phyloP scores from a whole-genome alignment of 2,888 invertebrate species.

The Tethea ocularis region DNA sequence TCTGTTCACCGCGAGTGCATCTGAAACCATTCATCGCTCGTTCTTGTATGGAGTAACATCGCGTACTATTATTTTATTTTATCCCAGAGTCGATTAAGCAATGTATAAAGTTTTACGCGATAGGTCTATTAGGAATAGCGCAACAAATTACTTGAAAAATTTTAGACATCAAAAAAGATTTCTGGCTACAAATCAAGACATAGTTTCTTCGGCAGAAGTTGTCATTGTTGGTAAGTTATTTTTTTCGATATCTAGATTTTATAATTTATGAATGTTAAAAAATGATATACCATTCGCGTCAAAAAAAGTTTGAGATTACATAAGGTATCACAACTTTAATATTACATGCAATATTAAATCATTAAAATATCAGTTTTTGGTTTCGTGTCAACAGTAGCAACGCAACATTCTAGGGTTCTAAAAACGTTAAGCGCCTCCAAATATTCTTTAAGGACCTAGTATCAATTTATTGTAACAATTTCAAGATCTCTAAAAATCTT shows the following conservation, averaged over 20 bases:
- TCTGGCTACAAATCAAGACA: conserved; percentile 52
- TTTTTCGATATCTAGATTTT: neutral
- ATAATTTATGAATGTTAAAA: no score
- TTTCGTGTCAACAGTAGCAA: no score
- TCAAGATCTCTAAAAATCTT: no score
- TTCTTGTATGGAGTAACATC: conserved; percentile 26
- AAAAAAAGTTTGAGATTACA: no score
- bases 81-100: conserved; percentile 28
- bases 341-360: no score
- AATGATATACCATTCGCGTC: no score
- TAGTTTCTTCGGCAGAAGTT: conserved; percentile 87
- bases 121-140: conserved; percentile 47
- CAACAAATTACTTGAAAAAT: conserved; percentile 53
- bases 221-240: conserved; percentile 87
- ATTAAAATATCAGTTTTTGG: no score
- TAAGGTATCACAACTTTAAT: no score
- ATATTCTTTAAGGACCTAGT: no score
- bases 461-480: no score
- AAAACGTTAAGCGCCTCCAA: no score
- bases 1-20: conserved; percentile 3
- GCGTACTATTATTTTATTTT: conserved; percentile 15
- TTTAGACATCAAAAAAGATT: conserved; percentile 44
- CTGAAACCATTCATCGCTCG: conserved; percentile 27
- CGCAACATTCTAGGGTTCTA: no score
- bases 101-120: conserved; percentile 72